These are phyloP conservation scores for Saxidomus purpurata DNA, from an alignment of 1,140 invertebrate genomes.

Conservation along the genomic window DNA sequence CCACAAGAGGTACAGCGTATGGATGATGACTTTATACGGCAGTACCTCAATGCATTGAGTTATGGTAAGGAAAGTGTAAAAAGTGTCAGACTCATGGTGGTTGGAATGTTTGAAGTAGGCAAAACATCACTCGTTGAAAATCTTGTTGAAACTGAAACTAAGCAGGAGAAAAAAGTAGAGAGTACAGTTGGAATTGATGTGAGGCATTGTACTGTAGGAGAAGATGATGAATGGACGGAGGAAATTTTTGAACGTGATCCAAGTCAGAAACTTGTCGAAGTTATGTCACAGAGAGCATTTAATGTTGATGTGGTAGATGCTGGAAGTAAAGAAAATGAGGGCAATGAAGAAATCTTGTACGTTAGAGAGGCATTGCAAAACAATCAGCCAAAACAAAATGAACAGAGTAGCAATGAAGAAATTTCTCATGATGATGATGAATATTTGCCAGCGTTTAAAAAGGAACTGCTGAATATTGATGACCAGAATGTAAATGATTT, in stretches of 20 bases:
- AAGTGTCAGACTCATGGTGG: constrained; percentile 37
- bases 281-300: not conserved
- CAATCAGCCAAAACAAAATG: no score
- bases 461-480: not conserved
- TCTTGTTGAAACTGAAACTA: not conserved
- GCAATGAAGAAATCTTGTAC: not conserved
- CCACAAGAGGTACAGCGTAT: not conserved
- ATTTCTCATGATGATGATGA: not conserved
- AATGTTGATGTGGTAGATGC: not conserved
- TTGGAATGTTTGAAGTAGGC: constrained; percentile 55
- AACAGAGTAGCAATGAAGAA: not conserved
- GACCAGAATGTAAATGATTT: not conserved
- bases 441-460: not conserved
- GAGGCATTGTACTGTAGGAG: not conserved
- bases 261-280: not conserved
- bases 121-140: constrained; percentile 53
- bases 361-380: not conserved
- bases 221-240: constrained; percentile 14
- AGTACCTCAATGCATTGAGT: constrained; percentile 10
- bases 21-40: constrained; percentile 2
- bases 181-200: constrained; percentile 44
- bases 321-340: not conserved
- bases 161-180: not conserved
- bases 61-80: not conserved
- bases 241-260: not conserved